phyloP scores from a whole-genome alignment of 2,888 invertebrate genomes.

The Seladonia tumulorum region DNA sequence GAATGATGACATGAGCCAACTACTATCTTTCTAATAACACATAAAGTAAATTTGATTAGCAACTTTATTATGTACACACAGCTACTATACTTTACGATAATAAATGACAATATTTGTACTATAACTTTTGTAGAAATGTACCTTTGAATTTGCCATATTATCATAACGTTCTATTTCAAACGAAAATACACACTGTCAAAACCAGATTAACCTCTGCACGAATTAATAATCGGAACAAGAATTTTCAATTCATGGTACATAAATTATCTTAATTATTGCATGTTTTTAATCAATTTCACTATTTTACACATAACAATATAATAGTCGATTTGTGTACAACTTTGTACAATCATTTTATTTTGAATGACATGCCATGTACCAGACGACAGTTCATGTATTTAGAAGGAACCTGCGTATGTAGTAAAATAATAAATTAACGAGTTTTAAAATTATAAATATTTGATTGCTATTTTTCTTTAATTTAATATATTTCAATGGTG shows the following conservation, averaged over 20 bases:
- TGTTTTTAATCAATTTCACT: not conserved
- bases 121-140: conserved; percentile 3
- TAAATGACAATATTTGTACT: not conserved
- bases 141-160: conserved; percentile 49
- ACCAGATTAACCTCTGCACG: not conserved
- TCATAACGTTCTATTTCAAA: conserved; percentile 4
- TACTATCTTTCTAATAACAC: conserved; percentile 49
- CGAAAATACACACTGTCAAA: not conserved
- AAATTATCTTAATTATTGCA: not conserved
- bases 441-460: not conserved
- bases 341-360: not conserved
- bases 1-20: conserved; percentile 72
- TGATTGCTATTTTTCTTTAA: not conserved
- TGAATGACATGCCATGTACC: not conserved
- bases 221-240: not conserved
- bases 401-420: not conserved
- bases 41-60: not conserved
- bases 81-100: not conserved
- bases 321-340: not conserved
- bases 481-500: not conserved
- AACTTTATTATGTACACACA: not conserved
- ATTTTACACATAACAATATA: not conserved
- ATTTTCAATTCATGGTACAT: not conserved
- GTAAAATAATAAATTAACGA: not conserved
- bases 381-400: not conserved